These are phyloP conservation scores for Fregata magnificens DNA, from an alignment of 2,113 vertebrate species.

Conservation along the genomic window DNA sequence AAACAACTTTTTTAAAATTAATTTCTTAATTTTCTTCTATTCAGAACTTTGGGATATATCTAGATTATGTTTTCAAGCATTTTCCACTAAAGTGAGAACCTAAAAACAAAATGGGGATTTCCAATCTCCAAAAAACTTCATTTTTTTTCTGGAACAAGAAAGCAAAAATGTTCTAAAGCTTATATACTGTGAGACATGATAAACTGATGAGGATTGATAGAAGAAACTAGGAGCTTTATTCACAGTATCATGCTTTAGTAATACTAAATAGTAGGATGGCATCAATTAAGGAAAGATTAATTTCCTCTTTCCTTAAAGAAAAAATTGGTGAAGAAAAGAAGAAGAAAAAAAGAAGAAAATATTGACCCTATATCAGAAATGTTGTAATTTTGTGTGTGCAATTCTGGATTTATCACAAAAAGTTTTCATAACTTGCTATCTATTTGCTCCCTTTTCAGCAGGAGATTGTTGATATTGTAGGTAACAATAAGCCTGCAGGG, in stretches of 20 bases:
- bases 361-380: background rate
- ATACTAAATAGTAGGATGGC: background rate
- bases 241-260: background rate
- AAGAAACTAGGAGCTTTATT: background rate
- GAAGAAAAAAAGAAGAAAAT: background rate
- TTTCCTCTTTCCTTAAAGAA: background rate
- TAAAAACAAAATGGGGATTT: background rate
- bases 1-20: background rate
- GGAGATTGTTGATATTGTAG: slow-evolving; percentile 61
- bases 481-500: slow-evolving; percentile 60
- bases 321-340: background rate
- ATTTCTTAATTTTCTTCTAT: background rate
- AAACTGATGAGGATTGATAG: background rate
- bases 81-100: background rate
- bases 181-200: background rate
- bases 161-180: background rate
- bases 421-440: background rate
- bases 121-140: background rate
- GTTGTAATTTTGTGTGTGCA: background rate
- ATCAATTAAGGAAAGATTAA: background rate
- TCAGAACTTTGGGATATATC: background rate
- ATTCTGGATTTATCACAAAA: background rate
- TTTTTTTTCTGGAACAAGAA: background rate
- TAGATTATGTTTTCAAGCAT: background rate
- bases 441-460: background rate